A percentile compares a stretch with the other conserved stretches of the same genome.
These are phyloP conservation scores for Dendrocincla fuliginosa DNA, from an alignment of 2,797 vertebrate species.

Conservation along the genomic window DNA sequence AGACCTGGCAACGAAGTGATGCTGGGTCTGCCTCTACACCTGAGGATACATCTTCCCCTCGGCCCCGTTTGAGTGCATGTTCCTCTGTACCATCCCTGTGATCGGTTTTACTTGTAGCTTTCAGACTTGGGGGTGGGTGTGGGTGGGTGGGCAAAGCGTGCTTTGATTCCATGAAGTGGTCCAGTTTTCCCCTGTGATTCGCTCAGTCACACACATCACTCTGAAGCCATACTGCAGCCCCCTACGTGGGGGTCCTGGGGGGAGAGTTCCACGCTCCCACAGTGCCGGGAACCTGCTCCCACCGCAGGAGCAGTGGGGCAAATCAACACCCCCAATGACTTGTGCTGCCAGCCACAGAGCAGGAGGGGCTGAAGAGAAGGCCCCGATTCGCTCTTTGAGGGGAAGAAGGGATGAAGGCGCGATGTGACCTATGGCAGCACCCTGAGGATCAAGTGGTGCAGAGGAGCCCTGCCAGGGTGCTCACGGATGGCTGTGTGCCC, in stretches of 20 bases:
- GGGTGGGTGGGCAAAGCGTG: slow-evolving; percentile 46
- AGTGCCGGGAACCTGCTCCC: background rate
- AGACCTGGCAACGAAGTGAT: background rate
- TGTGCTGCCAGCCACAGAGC: background rate
- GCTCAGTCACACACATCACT: background rate
- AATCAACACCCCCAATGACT: background rate
- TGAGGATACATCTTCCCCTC: background rate
- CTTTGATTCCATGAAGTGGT: slow-evolving; percentile 57
- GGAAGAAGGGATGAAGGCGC: background rate
- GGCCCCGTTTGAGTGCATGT: slow-evolving; percentile 72
- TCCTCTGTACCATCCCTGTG: slow-evolving; percentile 73
- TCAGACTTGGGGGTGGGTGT: slow-evolving; percentile 59
- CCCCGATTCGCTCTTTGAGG: background rate
- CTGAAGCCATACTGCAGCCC: slow-evolving; percentile 26
- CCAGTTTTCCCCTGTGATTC: slow-evolving; percentile 13
- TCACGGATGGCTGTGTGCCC: background rate
- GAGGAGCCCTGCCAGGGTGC: background rate
- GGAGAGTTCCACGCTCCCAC: background rate
- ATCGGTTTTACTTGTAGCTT: slow-evolving; percentile 64
- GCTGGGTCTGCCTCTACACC: slow-evolving; percentile 11
- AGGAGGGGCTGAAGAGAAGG: background rate
- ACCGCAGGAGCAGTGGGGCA: background rate
- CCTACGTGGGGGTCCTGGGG: background rate
- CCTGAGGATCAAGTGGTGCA: background rate
- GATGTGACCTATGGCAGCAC: background rate